Conservation (phyloP, 2,888 invertebrate species). For the Cryptus viduatorius region DNA sequence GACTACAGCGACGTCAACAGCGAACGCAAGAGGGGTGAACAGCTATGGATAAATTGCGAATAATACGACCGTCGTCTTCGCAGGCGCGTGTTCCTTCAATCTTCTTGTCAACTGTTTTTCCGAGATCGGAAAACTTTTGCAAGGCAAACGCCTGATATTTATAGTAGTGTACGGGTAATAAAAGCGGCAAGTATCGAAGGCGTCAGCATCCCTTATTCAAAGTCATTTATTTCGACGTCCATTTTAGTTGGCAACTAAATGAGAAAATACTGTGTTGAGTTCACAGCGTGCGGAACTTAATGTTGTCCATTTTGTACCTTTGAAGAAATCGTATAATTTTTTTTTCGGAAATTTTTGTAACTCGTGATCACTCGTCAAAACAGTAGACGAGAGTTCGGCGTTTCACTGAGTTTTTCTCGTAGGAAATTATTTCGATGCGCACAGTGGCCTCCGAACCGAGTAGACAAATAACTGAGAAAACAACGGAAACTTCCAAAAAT, state of each 20-base stretch:
- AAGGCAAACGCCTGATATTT: slow-evolving; percentile 3
- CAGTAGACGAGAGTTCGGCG: too few relatives aligned
- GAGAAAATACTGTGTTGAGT: not conserved
- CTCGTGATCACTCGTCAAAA: too few relatives aligned
- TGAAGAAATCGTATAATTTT: too few relatives aligned
- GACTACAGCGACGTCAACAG: slow-evolving; percentile 64
- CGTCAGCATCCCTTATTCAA: not conserved
- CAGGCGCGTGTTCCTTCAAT: slow-evolving; percentile 17
- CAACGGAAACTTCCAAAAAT: too few relatives aligned
- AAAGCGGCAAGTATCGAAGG: not conserved
- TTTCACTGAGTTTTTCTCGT: too few relatives aligned
- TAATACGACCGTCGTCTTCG: slow-evolving; percentile 66
- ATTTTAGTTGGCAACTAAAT: not conserved
- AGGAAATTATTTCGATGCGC: too few relatives aligned
- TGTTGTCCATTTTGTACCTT: too few relatives aligned
- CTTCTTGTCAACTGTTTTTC: slow-evolving; percentile 39
- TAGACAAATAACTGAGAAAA: too few relatives aligned
- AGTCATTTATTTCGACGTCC: not conserved
- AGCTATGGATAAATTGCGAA: slow-evolving; percentile 74
- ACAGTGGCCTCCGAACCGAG: too few relatives aligned
- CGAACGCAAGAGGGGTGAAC: slow-evolving; percentile 67
- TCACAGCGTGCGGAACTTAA: too few relatives aligned
- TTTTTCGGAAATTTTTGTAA: too few relatives aligned
- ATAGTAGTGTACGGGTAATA: not conserved
- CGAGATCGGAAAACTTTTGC: slow-evolving; percentile 5